Conservation (phyloP, 2,797 vertebrate species). For the Typhlichthys eigenmanni region DNA sequence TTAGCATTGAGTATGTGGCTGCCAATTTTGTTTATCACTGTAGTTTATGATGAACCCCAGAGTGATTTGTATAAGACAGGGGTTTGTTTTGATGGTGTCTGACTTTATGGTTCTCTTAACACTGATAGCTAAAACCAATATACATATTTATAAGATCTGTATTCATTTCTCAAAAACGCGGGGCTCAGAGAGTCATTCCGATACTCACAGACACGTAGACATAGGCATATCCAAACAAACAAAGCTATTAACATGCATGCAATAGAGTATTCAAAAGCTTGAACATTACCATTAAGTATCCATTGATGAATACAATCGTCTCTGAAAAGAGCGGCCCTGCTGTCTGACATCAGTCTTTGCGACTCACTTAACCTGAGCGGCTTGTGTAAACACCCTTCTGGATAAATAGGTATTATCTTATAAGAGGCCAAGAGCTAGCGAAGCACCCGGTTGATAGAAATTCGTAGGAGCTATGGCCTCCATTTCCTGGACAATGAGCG, state of each 20-base stretch:
- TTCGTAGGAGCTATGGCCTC: slow-evolving; percentile 54
- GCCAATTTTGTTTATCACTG: slow-evolving; percentile 34
- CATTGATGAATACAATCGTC: slow-evolving; percentile 70
- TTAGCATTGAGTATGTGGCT: slow-evolving; percentile 37
- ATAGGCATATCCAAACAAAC: slow-evolving; percentile 29
- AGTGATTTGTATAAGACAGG: slow-evolving; percentile 42
- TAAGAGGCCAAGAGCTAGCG: slow-evolving; percentile 48
- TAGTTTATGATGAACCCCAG: slow-evolving; percentile 39
- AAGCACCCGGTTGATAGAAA: slow-evolving; percentile 51
- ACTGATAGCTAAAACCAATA: slow-evolving; percentile 48
- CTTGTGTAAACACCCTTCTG: slow-evolving; percentile 67
- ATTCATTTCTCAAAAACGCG: slow-evolving; percentile 35
- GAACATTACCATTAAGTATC: slow-evolving; percentile 55
- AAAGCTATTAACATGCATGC: slow-evolving; percentile 42
- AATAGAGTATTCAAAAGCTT: slow-evolving; percentile 40
- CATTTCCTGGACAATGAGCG: slow-evolving; percentile 61
- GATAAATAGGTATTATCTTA: slow-evolving; percentile 73
- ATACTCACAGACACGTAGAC: slow-evolving; percentile 35
- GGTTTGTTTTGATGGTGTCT: slow-evolving; percentile 29
- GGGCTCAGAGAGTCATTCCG: slow-evolving; percentile 24
- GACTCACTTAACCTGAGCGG: slow-evolving; percentile 68
- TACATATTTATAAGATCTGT: slow-evolving; percentile 21
- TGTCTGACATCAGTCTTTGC: slow-evolving; percentile 56
- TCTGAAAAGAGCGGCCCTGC: slow-evolving; percentile 53
- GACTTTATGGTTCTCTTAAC: slow-evolving; percentile 46